Conservation (phyloP, 1,140 invertebrate genomes). For the Andricus grossulariae region DNA sequence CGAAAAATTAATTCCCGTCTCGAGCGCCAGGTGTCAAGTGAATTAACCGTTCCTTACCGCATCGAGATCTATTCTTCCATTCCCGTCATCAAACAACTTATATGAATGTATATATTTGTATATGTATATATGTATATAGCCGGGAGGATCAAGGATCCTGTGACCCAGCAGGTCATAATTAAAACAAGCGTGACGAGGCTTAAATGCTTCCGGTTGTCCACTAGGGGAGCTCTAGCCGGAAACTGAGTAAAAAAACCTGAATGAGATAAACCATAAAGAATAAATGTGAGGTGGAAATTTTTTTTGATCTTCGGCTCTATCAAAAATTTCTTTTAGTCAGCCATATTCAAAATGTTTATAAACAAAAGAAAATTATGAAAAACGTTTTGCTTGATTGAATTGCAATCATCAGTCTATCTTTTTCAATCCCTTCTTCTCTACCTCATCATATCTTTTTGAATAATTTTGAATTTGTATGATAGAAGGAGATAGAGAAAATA, state of each 20-base stretch:
- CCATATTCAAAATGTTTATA: too few species aligned
- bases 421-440: too few species aligned
- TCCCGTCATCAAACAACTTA: slow-evolving; percentile 50
- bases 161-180: slow-evolving; percentile 55
- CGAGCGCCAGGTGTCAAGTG: slow-evolving; percentile 66
- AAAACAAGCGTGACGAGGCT: slow-evolving; percentile 71
- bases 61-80: slow-evolving; percentile 37
- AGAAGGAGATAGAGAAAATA: too few species aligned
- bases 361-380: too few species aligned
- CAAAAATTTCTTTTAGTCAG: too few species aligned
- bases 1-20: slow-evolving; percentile 72
- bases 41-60: slow-evolving; percentile 32
- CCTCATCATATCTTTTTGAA: too few species aligned
- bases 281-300: too few species aligned
- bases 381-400: too few species aligned
- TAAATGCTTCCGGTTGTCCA: slow-evolving; percentile 67
- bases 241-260: slow-evolving; percentile 44
- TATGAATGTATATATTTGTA: slow-evolving; percentile 36
- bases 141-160: neutral
- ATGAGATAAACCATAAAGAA: neutral
- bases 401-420: too few species aligned
- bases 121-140: neutral
- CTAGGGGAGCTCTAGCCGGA: slow-evolving; percentile 57
- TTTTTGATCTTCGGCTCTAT: too few species aligned
- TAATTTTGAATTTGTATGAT: too few species aligned